phyloP scores from a whole-genome alignment of 2,797 vertebrate genomes.

The Anas bahamensis region DNA sequence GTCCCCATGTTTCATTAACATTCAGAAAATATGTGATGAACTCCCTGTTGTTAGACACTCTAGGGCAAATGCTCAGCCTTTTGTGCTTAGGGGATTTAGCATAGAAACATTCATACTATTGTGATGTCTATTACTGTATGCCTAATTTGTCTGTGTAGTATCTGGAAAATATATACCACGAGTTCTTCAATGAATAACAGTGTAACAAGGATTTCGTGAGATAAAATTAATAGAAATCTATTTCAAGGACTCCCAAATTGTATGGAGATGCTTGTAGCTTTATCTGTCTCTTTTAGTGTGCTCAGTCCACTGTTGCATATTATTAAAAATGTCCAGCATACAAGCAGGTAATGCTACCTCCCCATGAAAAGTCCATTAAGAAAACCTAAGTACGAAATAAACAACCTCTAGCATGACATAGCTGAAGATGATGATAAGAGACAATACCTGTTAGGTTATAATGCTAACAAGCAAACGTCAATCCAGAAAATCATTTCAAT shows the following conservation, averaged over 20 bases:
- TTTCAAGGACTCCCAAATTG: neutral
- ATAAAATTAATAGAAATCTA: neutral
- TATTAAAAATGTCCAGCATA: neutral
- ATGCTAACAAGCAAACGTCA: slow-evolving; percentile 45
- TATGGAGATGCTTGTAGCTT: neutral
- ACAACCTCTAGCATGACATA: slow-evolving; percentile 4
- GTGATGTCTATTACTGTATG: neutral
- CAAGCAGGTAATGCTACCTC: neutral
- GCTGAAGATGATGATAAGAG: slow-evolving; percentile 21
- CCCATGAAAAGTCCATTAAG: neutral
- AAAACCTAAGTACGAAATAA: neutral
- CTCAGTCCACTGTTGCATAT: neutral
- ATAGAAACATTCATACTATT: neutral
- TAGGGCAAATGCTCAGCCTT: neutral
- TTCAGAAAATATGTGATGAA: neutral
- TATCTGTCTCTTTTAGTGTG: neutral
- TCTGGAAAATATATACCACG: neutral
- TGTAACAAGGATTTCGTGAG: neutral
- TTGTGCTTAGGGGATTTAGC: neutral
- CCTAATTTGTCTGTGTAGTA: neutral
- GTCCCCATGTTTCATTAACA: neutral
- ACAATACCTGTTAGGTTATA: neutral
- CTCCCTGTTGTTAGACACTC: neutral
- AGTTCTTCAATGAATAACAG: neutral
- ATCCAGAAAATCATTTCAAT: slow-evolving; percentile 24